Percentiles rank a stretch among this genome's conserved stretches.
These are phyloP conservation scores for Epiperipatus broadwayi DNA, from an alignment of 2,888 invertebrate species.

Conservation along the genomic window DNA sequence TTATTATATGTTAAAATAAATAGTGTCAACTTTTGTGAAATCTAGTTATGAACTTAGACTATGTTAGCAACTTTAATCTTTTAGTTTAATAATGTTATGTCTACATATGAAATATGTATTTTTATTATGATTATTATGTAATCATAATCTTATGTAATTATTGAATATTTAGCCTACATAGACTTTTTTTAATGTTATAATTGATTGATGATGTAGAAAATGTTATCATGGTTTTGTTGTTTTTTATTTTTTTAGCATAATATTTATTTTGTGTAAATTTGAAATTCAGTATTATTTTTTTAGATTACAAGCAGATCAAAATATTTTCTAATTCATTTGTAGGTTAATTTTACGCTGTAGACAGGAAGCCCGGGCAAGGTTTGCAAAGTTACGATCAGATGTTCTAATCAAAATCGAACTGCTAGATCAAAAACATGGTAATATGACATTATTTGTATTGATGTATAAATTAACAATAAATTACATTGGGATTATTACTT, in stretches of 20 bases:
- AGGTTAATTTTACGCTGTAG: constrained; percentile 81
- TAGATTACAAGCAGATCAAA: constrained; percentile 7
- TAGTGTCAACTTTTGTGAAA: too few species aligned
- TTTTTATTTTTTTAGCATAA: background rate
- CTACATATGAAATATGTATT: too few species aligned
- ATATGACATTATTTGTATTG: constrained; percentile 10
- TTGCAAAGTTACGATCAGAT: constrained; percentile 51
- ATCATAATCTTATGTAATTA: too few species aligned
- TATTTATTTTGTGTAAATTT: constrained; percentile 1
- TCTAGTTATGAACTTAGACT: too few species aligned
- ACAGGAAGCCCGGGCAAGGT: constrained; percentile 67
- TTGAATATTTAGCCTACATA: background rate
- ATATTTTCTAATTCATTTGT: constrained; percentile 18
- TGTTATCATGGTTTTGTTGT: too few species aligned
- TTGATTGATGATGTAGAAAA: background rate
- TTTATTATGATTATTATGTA: too few species aligned
- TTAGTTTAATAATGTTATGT: too few species aligned
- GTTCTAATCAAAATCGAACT: constrained; percentile 87
- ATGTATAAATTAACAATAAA: constrained; percentile 10
- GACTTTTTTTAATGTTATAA: background rate
- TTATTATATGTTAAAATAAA: too few species aligned
- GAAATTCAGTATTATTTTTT: background rate
- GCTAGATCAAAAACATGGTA: constrained; percentile 83
- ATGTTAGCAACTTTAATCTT: too few species aligned
- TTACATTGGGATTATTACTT: background rate